A percentile compares a stretch with the other conserved stretches of the same genome.
Conservation (phyloP, 2,797 vertebrate species). For the Sphenodon punctatus region DNA sequence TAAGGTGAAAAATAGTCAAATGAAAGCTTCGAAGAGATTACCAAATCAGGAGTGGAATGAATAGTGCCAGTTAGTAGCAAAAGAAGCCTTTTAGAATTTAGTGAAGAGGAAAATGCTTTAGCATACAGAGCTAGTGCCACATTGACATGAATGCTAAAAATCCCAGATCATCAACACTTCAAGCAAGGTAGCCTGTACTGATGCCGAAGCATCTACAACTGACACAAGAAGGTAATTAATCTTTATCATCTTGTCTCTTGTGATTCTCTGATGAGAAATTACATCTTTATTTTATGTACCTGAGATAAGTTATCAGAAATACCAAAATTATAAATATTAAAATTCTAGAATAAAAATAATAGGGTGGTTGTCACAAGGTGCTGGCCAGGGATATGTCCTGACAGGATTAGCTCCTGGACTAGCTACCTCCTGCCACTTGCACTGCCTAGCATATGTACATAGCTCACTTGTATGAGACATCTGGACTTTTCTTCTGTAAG, state of each 20-base stretch:
- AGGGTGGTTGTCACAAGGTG: too few relatives aligned
- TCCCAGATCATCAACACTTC: not conserved
- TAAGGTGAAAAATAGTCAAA: conserved; percentile 5
- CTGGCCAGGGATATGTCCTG: too few relatives aligned
- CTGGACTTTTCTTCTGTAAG: too few relatives aligned
- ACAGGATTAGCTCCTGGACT: too few relatives aligned
- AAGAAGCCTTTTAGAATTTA: not conserved
- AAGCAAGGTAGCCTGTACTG: not conserved
- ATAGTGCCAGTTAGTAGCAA: not conserved
- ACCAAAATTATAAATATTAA: not conserved
- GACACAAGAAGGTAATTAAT: not conserved
- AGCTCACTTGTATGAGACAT: too few relatives aligned
- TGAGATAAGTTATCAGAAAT: not conserved
- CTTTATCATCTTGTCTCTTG: not conserved
- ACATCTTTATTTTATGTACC: not conserved
- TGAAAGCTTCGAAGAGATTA: conserved; percentile 7
- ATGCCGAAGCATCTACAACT: not conserved
- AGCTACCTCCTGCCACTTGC: too few relatives aligned
- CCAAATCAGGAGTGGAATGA: not conserved
- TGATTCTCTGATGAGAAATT: not conserved
- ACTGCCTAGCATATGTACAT: too few relatives aligned
- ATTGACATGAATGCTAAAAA: conserved; percentile 8
- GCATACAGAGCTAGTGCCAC: not conserved
- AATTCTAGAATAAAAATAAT: not conserved
- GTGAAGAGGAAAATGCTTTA: conserved; percentile 1